Evolutionary conservation across 2,113 vertebrate species (phyloP).

Genomic region (Gorsachius goisagi): DNA sequence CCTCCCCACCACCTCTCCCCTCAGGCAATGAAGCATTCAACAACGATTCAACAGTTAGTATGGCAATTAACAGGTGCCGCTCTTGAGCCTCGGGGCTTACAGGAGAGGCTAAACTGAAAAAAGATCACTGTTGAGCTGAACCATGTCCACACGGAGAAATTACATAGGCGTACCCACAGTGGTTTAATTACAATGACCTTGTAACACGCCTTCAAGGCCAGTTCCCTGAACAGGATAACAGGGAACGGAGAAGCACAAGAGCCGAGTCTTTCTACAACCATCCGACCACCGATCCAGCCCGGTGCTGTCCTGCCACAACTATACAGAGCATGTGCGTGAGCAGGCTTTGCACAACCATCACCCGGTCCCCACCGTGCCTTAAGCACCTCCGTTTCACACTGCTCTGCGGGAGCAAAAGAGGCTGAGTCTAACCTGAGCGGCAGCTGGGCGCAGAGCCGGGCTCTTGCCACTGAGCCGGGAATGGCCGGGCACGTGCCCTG

Average conservation of each 20-base stretch:
- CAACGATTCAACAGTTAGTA: background rate
- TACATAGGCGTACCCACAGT: background rate
- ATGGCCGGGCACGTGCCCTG: background rate
- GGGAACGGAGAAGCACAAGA: background rate
- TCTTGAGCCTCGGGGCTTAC: background rate
- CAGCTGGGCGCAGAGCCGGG: fast-evolving
- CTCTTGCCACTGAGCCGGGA: background rate
- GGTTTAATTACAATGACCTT: background rate
- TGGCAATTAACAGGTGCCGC: background rate
- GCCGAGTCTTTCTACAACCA: background rate
- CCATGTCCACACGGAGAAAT: background rate
- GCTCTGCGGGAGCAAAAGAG: background rate
- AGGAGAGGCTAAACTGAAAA: background rate
- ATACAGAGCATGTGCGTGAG: fast-evolving
- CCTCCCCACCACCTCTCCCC: background rate
- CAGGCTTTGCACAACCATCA: background rate
- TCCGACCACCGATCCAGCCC: background rate
- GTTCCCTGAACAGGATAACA: background rate
- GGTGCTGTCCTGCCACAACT: background rate
- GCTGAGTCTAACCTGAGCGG: background rate
- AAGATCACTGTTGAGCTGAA: background rate
- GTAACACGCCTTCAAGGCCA: background rate
- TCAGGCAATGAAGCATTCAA: background rate
- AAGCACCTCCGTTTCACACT: background rate
- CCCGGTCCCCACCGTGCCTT: background rate